Evolutionary conservation across 2,888 invertebrate species (phyloP).

Genomic region (Acheta domesticus): DNA sequence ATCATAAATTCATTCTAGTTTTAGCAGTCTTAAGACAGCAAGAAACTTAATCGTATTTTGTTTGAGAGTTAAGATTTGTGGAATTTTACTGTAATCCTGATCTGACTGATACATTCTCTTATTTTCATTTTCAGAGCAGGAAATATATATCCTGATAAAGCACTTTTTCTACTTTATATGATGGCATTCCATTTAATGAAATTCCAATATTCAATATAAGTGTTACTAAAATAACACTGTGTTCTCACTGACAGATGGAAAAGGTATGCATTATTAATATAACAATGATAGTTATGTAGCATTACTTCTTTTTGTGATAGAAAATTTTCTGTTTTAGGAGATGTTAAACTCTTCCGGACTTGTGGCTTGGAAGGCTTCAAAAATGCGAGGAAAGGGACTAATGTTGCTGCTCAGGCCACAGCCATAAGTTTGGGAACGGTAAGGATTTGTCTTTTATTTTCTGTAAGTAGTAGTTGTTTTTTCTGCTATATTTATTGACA

Average conservation of each 20-base stretch:
- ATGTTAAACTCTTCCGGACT: conserved; percentile 61
- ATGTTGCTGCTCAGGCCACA: conserved; percentile 93
- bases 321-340: conserved; percentile 46
- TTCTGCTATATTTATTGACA: conserved; percentile 29
- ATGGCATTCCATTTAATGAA: conserved; percentile 73
- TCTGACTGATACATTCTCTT: not conserved
- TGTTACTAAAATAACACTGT: conserved; percentile 88
- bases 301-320: not conserved
- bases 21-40: no score
- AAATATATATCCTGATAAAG: conserved; percentile 70
- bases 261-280: conserved; percentile 52
- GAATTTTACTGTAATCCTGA: not conserved
- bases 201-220: conserved; percentile 80
- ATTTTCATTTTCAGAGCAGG: conserved; percentile 39
- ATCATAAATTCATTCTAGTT: no score
- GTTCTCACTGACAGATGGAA: conserved; percentile 66
- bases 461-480: not conserved
- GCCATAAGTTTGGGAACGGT: conserved; percentile 76
- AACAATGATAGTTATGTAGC: not conserved
- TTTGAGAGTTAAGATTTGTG: no score
- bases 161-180: conserved; percentile 68
- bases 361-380: conserved; percentile 93
- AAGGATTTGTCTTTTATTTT: conserved; percentile 37
- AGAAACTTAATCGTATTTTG: no score
- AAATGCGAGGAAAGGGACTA: conserved; percentile 92